Percentiles rank a stretch among this genome's conserved stretches.
Conservation (phyloP, 2,113 vertebrate genomes). For the Butorides virescens region DNA sequence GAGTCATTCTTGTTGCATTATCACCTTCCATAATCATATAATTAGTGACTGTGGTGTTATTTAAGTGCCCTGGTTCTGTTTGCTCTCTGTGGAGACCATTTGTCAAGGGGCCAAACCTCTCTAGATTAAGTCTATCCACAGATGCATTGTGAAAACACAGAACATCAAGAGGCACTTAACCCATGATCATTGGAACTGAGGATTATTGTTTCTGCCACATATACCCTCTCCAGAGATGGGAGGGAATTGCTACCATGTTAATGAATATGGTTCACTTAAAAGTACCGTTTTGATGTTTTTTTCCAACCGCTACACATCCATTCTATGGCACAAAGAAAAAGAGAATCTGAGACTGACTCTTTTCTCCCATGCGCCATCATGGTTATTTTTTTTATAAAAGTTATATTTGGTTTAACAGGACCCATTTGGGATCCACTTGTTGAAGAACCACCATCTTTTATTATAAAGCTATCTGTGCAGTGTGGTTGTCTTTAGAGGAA, state of each 20-base stretch:
- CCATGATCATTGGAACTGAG: background rate
- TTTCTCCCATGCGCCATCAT: background rate
- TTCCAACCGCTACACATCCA: background rate
- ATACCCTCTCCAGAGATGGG: background rate
- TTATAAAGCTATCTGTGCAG: background rate
- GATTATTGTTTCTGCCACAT: slow-evolving; percentile 3
- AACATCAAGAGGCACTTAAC: slow-evolving; percentile 44
- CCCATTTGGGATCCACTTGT: background rate
- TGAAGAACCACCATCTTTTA: background rate
- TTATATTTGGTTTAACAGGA: background rate
- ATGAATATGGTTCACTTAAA: background rate
- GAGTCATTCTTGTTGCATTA: slow-evolving; percentile 52
- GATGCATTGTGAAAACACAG: background rate
- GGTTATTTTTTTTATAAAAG: background rate
- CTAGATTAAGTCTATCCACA: background rate
- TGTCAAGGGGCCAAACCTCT: slow-evolving; percentile 27
- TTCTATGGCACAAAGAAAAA: background rate
- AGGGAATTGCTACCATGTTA: background rate
- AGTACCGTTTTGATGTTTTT: background rate
- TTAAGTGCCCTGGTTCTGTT: slow-evolving; percentile 38
- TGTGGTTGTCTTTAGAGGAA: background rate
- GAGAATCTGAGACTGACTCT: background rate
- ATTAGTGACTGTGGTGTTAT: slow-evolving; percentile 38
- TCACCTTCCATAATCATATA: slow-evolving; percentile 51
- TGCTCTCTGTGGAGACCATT: slow-evolving; percentile 19